Conservation (phyloP, 2,113 vertebrate genomes). For the Poeciliopsis prolifica region DNA sequence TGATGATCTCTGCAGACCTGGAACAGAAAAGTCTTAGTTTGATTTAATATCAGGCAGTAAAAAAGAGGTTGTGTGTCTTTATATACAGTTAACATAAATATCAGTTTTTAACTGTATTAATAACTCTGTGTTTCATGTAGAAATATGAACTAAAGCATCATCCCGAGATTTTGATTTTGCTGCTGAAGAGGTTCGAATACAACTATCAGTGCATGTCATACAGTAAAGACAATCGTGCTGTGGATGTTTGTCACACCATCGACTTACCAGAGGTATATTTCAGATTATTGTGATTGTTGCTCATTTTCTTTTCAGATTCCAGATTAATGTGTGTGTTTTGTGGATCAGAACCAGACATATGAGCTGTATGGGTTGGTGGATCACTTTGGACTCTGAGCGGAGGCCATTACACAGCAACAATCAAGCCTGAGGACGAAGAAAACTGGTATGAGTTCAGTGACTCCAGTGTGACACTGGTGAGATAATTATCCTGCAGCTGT, state of each 20-base stretch:
- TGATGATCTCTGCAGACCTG: no score
- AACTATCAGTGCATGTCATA: slow-evolving; percentile 29
- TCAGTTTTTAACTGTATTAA: background rate
- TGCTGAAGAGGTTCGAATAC: slow-evolving; percentile 74
- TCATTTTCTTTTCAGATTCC: background rate
- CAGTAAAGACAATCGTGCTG: slow-evolving; percentile 48
- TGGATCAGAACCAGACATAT: slow-evolving; percentile 5
- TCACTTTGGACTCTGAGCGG: background rate
- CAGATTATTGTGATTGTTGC: background rate
- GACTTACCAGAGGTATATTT: slow-evolving; percentile 7
- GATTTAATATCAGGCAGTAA: background rate
- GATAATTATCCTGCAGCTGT: background rate
- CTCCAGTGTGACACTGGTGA: background rate
- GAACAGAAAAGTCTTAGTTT: background rate
- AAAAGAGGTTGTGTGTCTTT: background rate
- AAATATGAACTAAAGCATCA: slow-evolving; percentile 29
- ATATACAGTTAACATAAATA: background rate
- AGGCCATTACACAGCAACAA: slow-evolving; percentile 2
- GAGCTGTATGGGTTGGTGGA: slow-evolving; percentile 9
- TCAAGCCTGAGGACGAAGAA: background rate
- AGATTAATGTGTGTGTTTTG: background rate
- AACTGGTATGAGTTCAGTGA: slow-evolving; percentile 5
- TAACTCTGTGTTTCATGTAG: slow-evolving; percentile 17
- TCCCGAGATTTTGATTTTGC: slow-evolving; percentile 69
- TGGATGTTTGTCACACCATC: slow-evolving; percentile 48